A percentile compares a stretch with the other conserved stretches of the same genome.
phyloP scores from a whole-genome alignment of 2,797 vertebrate genomes.

The Tangara arthus region DNA sequence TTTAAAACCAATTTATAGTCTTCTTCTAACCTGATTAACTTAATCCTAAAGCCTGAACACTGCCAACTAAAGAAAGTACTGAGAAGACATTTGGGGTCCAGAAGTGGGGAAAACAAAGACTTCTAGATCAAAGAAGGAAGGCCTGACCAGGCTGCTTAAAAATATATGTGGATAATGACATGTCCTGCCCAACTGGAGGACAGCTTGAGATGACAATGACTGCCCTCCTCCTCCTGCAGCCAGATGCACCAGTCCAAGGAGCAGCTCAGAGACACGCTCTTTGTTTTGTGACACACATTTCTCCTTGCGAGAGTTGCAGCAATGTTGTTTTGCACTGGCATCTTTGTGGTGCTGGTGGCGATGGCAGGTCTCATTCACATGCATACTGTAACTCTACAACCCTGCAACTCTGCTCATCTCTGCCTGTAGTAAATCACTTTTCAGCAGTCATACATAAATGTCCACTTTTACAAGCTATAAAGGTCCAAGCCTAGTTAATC shows the following conservation, averaged over 20 bases:
- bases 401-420: neutral
- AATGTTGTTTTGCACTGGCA: neutral
- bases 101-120: neutral
- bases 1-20: neutral
- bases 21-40: neutral
- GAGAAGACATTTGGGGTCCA: neutral
- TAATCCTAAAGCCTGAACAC: neutral
- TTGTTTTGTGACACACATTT: neutral
- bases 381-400: neutral
- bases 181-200: neutral
- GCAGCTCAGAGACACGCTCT: neutral
- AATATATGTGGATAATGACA: neutral
- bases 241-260: neutral
- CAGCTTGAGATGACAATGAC: neutral
- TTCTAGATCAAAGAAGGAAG: neutral
- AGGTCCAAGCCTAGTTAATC: constrained; percentile 3
- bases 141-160: neutral
- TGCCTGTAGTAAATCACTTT: constrained; percentile 2
- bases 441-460: neutral
- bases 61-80: neutral
- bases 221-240: neutral
- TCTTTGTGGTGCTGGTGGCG: neutral
- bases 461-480: constrained; percentile 25
- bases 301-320: neutral
- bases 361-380: neutral